phyloP scores from a whole-genome alignment of 2,797 vertebrate species.

The Gymnopithys bicolor region DNA sequence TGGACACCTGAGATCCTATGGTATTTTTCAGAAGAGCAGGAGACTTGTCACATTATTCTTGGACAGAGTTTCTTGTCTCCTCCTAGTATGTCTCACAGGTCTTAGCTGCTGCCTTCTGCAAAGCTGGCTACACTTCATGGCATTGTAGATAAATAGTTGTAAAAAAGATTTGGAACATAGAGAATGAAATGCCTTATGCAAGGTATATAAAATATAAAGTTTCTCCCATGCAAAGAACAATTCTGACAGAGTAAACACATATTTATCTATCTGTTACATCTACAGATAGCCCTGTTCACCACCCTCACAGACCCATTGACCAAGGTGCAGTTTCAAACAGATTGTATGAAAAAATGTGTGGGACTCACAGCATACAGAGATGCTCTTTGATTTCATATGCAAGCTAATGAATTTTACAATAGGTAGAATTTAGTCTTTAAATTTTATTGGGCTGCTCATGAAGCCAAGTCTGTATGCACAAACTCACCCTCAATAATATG shows the following conservation, averaged over 20 bases:
- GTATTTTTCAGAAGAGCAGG: background rate
- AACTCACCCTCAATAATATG: background rate
- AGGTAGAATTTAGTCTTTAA: constrained; percentile 29
- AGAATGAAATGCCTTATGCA: background rate
- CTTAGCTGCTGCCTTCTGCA: constrained; percentile 3
- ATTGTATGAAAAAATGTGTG: background rate
- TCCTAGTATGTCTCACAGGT: background rate
- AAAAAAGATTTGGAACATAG: background rate
- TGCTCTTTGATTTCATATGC: background rate
- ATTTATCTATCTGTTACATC: background rate
- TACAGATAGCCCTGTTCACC: background rate
- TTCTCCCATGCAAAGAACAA: background rate
- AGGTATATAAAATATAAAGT: background rate
- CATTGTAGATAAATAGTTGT: background rate
- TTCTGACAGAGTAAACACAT: background rate
- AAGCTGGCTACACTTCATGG: background rate
- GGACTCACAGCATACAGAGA: background rate
- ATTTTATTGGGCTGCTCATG: background rate
- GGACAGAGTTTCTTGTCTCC: background rate
- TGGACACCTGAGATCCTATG: background rate
- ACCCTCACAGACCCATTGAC: background rate
- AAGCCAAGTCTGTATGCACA: background rate
- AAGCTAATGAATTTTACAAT: constrained; percentile 15
- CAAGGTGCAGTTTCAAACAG: background rate
- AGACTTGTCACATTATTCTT: constrained; percentile 12